These are phyloP conservation scores for Mungos mungo DNA, from an alignment of 2,113 vertebrate genomes.

Conservation along the genomic window DNA sequence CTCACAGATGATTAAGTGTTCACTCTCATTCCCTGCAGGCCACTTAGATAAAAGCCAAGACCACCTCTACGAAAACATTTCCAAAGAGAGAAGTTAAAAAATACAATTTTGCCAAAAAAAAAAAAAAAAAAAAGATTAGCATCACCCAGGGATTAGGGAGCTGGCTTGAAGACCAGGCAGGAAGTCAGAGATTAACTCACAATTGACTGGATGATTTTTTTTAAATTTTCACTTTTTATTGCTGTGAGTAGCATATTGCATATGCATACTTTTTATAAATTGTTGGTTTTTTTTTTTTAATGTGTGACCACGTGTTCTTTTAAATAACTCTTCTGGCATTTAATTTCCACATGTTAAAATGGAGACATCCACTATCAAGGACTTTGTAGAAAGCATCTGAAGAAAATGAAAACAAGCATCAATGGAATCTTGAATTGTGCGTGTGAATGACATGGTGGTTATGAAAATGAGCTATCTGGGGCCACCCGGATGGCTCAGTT, in stretches of 20 bases:
- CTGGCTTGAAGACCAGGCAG: neutral
- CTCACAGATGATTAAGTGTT: slow-evolving; percentile 55
- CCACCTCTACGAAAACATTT: slow-evolving; percentile 62
- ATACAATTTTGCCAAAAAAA: slow-evolving; percentile 56
- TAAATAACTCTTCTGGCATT: neutral
- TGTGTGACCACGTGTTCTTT: neutral
- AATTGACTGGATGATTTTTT: slow-evolving; percentile 25
- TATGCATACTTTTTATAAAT: neutral
- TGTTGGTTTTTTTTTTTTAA: neutral
- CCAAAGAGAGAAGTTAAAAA: slow-evolving; percentile 50
- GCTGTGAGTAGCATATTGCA: neutral
- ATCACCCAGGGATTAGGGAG: slow-evolving; percentile 28
- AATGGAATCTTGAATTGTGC: neutral
- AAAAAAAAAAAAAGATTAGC: slow-evolving; percentile 32
- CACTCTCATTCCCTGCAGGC: neutral
- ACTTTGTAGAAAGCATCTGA: slow-evolving; percentile 17
- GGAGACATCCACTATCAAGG: neutral
- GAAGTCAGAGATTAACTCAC: slow-evolving; percentile 63
- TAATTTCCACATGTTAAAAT: slow-evolving; percentile 1
- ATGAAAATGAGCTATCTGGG: slow-evolving; percentile 6
- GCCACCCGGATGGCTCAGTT: no score
- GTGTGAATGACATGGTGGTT: neutral
- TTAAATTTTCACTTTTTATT: neutral
- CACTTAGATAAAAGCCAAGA: slow-evolving; percentile 60
- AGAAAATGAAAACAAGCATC: neutral